Evolutionary conservation across 2,888 invertebrate genomes (phyloP).

Genomic region (Malthinus flaveolus): DNA sequence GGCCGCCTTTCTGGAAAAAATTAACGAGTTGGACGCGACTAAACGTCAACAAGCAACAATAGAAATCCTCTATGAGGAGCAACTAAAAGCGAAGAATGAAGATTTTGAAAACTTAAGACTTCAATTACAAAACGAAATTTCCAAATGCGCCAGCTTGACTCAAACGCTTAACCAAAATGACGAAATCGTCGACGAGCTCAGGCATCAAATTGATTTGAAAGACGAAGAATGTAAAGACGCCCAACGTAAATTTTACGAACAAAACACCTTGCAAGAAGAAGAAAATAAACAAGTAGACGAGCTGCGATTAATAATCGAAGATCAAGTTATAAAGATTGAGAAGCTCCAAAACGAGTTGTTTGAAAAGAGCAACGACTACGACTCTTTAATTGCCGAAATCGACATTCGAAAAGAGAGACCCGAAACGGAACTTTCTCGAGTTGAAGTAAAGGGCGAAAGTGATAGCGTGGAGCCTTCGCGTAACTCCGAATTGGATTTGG

Average conservation of each 20-base stretch:
- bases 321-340: conserved; percentile 74
- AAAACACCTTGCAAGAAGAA: conserved; percentile 59
- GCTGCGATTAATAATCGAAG: conserved; percentile 65
- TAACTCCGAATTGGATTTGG: conserved; percentile 74
- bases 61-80: conserved; percentile 39
- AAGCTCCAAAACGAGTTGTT: conserved; percentile 70
- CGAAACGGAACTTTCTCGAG: not conserved
- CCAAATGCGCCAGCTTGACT: conserved; percentile 17
- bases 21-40: conserved; percentile 37
- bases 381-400: conserved; percentile 53
- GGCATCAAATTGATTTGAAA: conserved; percentile 58
- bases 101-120: conserved; percentile 41
- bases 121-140: conserved; percentile 37
- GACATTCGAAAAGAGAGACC: conserved; percentile 37
- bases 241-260: conserved; percentile 59
- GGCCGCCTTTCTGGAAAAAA: conserved; percentile 31
- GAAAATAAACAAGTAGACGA: conserved; percentile 61
- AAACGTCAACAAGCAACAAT: conserved; percentile 32
- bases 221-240: conserved; percentile 59
- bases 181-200: conserved; percentile 50
- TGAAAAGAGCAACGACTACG: conserved; percentile 63
- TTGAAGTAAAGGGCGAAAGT: conserved; percentile 8
- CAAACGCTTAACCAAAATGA: conserved; percentile 18
- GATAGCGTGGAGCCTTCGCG: conserved; percentile 41
- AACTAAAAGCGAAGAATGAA: conserved; percentile 41